Conservation (phyloP, 2,113 vertebrate genomes). For the Thymallus thymallus region DNA sequence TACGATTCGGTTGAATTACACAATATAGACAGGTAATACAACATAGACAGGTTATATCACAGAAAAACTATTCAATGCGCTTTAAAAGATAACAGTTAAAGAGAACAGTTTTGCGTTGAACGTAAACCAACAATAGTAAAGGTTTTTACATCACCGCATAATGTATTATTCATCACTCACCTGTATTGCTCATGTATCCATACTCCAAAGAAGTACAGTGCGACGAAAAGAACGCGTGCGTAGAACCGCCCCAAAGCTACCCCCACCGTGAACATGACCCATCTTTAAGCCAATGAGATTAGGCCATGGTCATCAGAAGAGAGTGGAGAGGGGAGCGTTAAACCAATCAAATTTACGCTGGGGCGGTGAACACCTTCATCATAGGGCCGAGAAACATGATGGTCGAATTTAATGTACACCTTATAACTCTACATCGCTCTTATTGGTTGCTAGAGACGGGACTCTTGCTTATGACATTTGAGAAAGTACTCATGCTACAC, state of each 20-base stretch:
- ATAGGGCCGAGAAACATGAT: not conserved
- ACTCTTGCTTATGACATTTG: too few species aligned
- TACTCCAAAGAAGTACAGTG: not conserved
- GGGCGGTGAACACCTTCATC: slow-evolving; percentile 28
- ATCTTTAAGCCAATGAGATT: slow-evolving; percentile 60
- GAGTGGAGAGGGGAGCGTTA: slow-evolving; percentile 32
- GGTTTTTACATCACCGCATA: not conserved
- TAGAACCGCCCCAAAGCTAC: slow-evolving; percentile 37
- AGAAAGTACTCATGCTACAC: too few species aligned
- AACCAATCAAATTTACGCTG: slow-evolving; percentile 52
- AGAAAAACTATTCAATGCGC: not conserved
- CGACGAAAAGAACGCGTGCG: not conserved
- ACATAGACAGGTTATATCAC: not conserved
- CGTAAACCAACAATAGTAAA: not conserved
- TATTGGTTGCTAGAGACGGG: too few species aligned
- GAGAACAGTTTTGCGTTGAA: not conserved
- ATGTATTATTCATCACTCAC: not conserved
- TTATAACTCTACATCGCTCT: not conserved
- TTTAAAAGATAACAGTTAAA: not conserved
- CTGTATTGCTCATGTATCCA: not conserved
- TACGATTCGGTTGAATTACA: not conserved
- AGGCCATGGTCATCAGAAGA: slow-evolving; percentile 61
- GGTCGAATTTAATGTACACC: not conserved
- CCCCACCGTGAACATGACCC: not conserved
- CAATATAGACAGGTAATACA: not conserved